These are phyloP conservation scores for Apocrypta bakeri DNA, from an alignment of 1,140 invertebrate genomes.

Conservation along the genomic window DNA sequence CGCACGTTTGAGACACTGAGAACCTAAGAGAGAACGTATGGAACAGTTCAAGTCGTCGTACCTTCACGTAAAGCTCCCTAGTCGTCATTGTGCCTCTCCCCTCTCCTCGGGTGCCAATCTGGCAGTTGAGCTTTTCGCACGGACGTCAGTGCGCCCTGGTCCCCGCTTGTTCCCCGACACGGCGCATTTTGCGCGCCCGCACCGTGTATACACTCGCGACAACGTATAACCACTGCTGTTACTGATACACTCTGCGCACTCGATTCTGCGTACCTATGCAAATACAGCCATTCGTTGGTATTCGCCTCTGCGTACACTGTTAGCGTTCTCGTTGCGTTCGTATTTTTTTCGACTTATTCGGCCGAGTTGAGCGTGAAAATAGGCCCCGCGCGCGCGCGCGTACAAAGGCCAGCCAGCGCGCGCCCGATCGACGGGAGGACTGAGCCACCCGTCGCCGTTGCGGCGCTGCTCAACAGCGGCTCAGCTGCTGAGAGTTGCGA, in stretches of 20 bases:
- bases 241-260: too few species aligned
- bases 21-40: not conserved
- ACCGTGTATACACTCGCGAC: not conserved
- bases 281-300: too few species aligned
- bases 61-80: conserved; percentile 72
- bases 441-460: not conserved
- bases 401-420: not conserved
- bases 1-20: too few species aligned
- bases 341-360: too few species aligned
- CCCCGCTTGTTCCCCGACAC: not conserved
- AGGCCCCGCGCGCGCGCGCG: too few species aligned
- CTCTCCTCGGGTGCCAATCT: not conserved
- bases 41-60: conserved; percentile 52
- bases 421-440: not conserved
- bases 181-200: conserved; percentile 6
- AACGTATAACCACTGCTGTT: not conserved
- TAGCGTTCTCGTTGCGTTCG: too few species aligned
- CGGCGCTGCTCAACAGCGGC: not conserved
- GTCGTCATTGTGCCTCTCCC: conserved; percentile 63
- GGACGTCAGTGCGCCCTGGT: not conserved
- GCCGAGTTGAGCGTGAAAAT: too few species aligned
- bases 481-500: not conserved
- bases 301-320: too few species aligned
- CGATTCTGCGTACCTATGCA: too few species aligned
- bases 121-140: not conserved